These are phyloP conservation scores for Anomalospiza imberbis DNA, from an alignment of 2,797 vertebrate species.

Conservation along the genomic window DNA sequence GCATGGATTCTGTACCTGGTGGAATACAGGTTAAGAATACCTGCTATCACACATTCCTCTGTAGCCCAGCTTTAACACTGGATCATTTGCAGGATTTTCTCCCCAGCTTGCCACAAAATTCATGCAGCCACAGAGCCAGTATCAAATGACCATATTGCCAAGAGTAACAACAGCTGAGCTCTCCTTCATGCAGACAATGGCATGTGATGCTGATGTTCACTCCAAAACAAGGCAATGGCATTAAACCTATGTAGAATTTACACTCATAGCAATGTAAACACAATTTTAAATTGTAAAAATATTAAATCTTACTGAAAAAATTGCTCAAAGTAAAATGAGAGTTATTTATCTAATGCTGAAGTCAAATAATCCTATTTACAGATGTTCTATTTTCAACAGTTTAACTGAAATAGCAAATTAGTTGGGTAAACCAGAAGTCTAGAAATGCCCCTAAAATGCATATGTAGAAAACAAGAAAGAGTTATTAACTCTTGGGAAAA, in stretches of 20 bases:
- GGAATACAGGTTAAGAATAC: background rate
- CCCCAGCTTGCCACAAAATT: background rate
- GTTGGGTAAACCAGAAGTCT: background rate
- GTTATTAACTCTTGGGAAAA: background rate
- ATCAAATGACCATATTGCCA: accelerated
- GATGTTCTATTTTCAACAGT: background rate
- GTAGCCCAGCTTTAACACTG: background rate
- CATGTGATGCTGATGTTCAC: background rate
- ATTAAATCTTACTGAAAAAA: background rate
- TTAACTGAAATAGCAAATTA: background rate
- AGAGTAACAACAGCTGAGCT: background rate
- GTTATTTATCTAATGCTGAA: background rate
- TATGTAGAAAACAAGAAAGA: background rate
- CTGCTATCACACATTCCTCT: background rate
- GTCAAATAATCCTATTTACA: background rate
- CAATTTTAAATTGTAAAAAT: background rate
- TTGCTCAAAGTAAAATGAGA: background rate
- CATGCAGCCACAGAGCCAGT: background rate
- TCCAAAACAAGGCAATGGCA: background rate
- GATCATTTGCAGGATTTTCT: background rate
- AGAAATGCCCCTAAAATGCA: background rate
- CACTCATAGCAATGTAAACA: background rate
- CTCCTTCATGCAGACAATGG: background rate
- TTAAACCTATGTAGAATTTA: background rate
- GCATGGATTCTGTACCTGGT: background rate